Evolutionary conservation across 2,113 vertebrate genomes (phyloP).

Genomic region (Synchiropus splendidus): DNA sequence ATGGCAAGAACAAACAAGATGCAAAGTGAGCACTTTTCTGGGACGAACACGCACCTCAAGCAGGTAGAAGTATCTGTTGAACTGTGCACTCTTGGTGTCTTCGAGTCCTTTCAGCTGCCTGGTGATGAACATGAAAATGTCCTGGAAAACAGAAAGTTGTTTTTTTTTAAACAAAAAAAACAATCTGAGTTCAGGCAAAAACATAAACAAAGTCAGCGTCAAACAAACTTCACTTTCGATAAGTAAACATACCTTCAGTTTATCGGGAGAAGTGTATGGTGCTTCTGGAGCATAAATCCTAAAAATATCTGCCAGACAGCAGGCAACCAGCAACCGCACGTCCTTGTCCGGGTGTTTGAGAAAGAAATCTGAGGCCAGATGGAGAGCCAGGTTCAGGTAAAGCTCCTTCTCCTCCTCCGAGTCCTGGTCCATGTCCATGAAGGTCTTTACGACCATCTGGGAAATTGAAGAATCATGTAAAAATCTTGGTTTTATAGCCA

Average conservation of each 20-base stretch:
- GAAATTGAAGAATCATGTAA: no score
- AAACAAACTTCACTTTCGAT: no score
- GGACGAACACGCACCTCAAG: conserved; percentile 76
- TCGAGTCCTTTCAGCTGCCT: conserved; percentile 95
- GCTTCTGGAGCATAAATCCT: conserved; percentile 97
- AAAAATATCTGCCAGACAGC: conserved; percentile 97
- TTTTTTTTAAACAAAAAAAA: not conserved
- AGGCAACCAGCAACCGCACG: conserved; percentile 92
- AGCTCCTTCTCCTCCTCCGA: conserved; percentile 98
- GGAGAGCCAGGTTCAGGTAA: conserved; percentile 91
- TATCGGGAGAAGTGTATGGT: conserved; percentile 94
- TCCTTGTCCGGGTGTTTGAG: conserved; percentile 98
- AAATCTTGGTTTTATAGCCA: no score
- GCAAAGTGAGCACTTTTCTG: not conserved
- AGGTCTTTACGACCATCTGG: conserved; percentile 99
- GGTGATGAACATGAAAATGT: conserved; percentile 99
- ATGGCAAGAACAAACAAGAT: not conserved
- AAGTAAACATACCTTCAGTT: conserved; percentile 85
- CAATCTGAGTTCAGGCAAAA: no score
- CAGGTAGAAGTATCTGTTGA: conserved; percentile 99
- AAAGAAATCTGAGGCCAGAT: conserved; percentile 97
- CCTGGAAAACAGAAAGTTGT: conserved; percentile 59
- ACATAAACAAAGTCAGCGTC: no score
- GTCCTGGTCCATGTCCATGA: conserved; percentile 99
- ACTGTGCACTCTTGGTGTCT: conserved; percentile 97